phyloP scores from a whole-genome alignment of 2,888 invertebrate genomes.

The Euplexia lucipara region DNA sequence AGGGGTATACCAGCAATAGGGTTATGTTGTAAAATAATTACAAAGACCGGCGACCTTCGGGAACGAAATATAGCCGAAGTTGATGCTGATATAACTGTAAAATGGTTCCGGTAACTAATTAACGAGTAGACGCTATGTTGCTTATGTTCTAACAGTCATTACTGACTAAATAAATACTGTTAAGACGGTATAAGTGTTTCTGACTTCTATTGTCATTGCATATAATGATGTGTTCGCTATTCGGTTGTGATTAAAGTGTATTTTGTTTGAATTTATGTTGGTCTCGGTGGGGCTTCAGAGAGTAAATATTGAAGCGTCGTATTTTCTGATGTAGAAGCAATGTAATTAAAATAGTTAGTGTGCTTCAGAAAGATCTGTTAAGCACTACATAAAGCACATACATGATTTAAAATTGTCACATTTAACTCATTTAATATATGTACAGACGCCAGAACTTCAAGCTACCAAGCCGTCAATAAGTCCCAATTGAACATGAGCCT shows the following conservation, averaged over 20 bases:
- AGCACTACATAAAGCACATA: too few species aligned
- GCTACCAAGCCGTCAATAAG: too few species aligned
- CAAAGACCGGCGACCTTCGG: constrained; percentile 63
- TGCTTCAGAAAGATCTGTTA: neutral
- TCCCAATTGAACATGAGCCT: too few species aligned
- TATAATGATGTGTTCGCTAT: constrained; percentile 27
- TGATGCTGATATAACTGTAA: constrained; percentile 77
- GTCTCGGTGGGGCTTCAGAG: neutral
- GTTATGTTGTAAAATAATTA: constrained; percentile 82
- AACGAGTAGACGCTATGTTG: constrained; percentile 60
- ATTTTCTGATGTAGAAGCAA: neutral
- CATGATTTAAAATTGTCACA: too few species aligned
- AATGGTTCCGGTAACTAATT: constrained; percentile 61
- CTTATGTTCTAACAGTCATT: constrained; percentile 35
- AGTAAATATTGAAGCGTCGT: neutral
- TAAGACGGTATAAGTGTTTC: constrained; percentile 24
- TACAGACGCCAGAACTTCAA: too few species aligned
- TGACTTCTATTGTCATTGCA: constrained; percentile 16
- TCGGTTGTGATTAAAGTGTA: constrained; percentile 23
- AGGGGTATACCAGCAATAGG: constrained; percentile 76
- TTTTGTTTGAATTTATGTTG: constrained; percentile 11
- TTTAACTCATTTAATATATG: too few species aligned
- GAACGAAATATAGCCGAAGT: constrained; percentile 74
- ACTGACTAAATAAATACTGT: constrained; percentile 42
- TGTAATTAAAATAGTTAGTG: neutral